phyloP scores from a whole-genome alignment of 1,140 invertebrate genomes.

The Andrena cerasifolii region DNA sequence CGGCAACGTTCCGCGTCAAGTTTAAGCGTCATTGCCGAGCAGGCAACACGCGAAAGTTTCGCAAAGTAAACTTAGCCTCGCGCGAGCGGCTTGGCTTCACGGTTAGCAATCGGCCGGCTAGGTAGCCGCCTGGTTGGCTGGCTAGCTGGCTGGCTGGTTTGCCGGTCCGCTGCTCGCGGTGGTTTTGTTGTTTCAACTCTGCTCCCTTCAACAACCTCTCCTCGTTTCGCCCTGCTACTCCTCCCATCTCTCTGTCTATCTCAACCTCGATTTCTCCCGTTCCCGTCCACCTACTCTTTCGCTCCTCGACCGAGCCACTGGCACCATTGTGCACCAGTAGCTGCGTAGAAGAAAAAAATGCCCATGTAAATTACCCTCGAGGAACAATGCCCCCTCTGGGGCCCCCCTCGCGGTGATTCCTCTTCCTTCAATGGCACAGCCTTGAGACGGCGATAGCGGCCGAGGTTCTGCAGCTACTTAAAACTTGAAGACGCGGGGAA shows the following conservation, averaged over 20 bases:
- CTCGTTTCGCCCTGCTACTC: conserved; percentile 32
- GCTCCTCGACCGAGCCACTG: conserved; percentile 7
- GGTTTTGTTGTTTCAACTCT: conserved; percentile 77
- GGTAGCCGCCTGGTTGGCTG: conserved; percentile 60
- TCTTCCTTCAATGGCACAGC: conserved; percentile 37
- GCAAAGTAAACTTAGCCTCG: conserved; percentile 78
- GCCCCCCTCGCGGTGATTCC: conserved; percentile 41
- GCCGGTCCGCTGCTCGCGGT: conserved; percentile 66
- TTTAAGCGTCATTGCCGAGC: conserved; percentile 56
- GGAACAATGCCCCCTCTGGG: conserved; percentile 61
- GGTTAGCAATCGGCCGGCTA: conserved; percentile 54
- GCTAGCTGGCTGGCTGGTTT: conserved; percentile 58
- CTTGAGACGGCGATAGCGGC: conserved; percentile 40
- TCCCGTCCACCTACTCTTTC: conserved; percentile 15
- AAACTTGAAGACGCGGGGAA: conserved; percentile 50
- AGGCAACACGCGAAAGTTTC: conserved; percentile 70
- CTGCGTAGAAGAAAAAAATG: conserved; percentile 49
- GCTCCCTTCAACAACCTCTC: conserved; percentile 62
- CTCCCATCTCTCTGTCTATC: neutral
- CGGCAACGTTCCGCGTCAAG: conserved; percentile 32
- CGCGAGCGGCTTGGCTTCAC: conserved; percentile 66
- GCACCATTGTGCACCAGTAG: conserved; percentile 55
- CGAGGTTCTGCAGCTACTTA: conserved; percentile 56
- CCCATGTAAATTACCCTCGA: conserved; percentile 70
- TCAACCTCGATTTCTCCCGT: conserved; percentile 5